These are phyloP conservation scores for Catharus bicknelli DNA, from an alignment of 2,113 vertebrate genomes.

Conservation along the genomic window DNA sequence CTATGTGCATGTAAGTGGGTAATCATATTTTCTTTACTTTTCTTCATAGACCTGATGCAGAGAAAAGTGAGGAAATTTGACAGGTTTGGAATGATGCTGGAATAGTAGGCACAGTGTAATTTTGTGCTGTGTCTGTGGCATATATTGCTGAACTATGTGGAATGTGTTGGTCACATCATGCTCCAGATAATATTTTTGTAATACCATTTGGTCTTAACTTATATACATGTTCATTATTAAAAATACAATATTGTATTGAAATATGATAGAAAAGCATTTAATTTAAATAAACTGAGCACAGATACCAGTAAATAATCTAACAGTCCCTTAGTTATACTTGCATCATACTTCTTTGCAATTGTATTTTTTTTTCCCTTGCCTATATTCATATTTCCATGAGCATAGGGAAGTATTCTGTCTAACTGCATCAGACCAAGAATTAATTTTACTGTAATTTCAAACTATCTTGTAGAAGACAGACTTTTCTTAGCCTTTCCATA, in stretches of 20 bases:
- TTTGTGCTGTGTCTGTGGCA: not conserved
- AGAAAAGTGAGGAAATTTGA: not conserved
- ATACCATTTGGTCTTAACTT: not conserved
- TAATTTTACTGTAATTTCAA: not conserved
- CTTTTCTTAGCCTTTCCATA: not conserved
- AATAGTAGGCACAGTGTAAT: not conserved
- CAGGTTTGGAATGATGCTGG: not conserved
- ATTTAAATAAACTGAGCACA: not conserved
- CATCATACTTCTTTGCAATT: not conserved
- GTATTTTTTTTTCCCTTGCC: not conserved
- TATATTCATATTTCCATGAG: not conserved
- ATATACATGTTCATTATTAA: not conserved
- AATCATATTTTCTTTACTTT: not conserved
- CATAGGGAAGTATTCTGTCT: not conserved
- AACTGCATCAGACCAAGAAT: not conserved
- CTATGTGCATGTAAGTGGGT: not conserved
- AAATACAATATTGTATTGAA: not conserved
- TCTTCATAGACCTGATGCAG: not conserved
- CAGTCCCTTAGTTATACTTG: not conserved
- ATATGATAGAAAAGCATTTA: not conserved
- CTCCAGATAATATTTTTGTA: not conserved
- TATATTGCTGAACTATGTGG: not conserved
- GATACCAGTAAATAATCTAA: not conserved
- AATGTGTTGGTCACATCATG: not conserved
- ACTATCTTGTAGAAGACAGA: not conserved